Conservation (phyloP, 2,888 invertebrate species). For the Adelognathus sp. region DNA sequence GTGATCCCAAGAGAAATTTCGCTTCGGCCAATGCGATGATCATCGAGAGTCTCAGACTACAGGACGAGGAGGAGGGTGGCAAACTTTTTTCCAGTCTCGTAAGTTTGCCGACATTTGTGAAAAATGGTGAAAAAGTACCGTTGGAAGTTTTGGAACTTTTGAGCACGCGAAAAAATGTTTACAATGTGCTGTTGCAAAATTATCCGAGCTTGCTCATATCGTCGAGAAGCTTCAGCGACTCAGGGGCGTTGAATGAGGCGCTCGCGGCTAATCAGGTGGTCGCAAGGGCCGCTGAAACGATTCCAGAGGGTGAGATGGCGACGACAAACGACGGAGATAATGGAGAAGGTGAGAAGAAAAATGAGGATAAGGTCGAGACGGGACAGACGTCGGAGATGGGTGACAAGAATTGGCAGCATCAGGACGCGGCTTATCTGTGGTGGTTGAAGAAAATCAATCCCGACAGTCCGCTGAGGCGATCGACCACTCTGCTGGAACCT, state of each 20-base stretch:
- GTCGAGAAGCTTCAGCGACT: slow-evolving; percentile 89
- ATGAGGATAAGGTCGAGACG: background rate
- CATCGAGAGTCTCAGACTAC: slow-evolving; percentile 70
- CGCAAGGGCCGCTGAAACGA: slow-evolving; percentile 72
- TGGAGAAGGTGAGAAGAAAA: background rate
- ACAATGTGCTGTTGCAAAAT: slow-evolving; percentile 88
- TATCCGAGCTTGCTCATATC: slow-evolving; percentile 89
- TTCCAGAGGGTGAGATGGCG: slow-evolving; percentile 77
- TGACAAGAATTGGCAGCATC: slow-evolving; percentile 64
- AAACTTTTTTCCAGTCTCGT: slow-evolving; percentile 90
- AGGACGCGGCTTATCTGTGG: slow-evolving; percentile 82
- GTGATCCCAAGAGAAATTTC: slow-evolving; percentile 71
- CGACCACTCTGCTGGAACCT: slow-evolving; percentile 78
- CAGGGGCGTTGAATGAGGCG: slow-evolving; percentile 82
- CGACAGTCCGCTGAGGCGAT: slow-evolving; percentile 76
- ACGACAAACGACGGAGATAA: too few species aligned
- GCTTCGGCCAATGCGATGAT: slow-evolving; percentile 80
- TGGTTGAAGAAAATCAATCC: slow-evolving; percentile 83
- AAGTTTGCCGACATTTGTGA: slow-evolving; percentile 92
- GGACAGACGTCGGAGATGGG: background rate
- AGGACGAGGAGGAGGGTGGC: slow-evolving; percentile 76
- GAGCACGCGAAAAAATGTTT: slow-evolving; percentile 87
- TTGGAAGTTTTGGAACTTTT: slow-evolving; percentile 89
- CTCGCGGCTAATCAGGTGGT: slow-evolving; percentile 48
- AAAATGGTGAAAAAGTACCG: slow-evolving; percentile 89